These are phyloP conservation scores for Neotoxoptera formosana DNA, from an alignment of 1,140 invertebrate species.

Conservation along the genomic window DNA sequence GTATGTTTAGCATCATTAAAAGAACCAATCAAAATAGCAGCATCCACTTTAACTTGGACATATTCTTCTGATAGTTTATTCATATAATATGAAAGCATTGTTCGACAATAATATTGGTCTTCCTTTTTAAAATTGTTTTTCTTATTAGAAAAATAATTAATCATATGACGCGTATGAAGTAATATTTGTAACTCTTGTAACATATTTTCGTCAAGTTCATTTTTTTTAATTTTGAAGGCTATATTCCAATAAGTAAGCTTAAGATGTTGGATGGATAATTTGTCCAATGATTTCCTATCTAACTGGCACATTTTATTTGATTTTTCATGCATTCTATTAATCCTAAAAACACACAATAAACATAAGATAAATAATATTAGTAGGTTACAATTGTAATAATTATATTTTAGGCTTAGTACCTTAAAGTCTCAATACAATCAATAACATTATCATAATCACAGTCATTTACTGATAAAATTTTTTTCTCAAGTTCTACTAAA, in stretches of 20 bases:
- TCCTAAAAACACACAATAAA: not conserved
- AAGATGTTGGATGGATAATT: constrained; percentile 26
- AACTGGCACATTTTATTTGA: not conserved
- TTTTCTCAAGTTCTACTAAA: constrained; percentile 43
- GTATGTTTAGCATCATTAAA: not conserved
- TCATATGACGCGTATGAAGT: constrained; percentile 36
- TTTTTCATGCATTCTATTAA: constrained; percentile 32
- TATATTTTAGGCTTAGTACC: not conserved
- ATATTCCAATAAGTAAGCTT: constrained; percentile 48
- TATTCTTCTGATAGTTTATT: constrained; percentile 26
- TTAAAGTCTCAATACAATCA: constrained; percentile 53
- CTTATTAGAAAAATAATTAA: not conserved
- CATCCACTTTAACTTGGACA: constrained; percentile 20
- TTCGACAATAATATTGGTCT: constrained; percentile 32
- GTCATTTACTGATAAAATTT: constrained; percentile 42
- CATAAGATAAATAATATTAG: not conserved
- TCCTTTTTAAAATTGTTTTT: not conserved
- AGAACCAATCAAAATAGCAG: not conserved
- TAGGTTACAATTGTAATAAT: not conserved
- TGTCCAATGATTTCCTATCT: constrained; percentile 34
- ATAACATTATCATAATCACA: constrained; percentile 30
- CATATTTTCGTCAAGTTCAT: not conserved
- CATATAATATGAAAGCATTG: constrained; percentile 34
- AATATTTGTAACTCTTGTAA: constrained; percentile 46
- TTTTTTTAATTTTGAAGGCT: constrained; percentile 39